Base-by-base conservation (phyloP, 2,113 vertebrate species). In the Cavia aperea region DNA sequence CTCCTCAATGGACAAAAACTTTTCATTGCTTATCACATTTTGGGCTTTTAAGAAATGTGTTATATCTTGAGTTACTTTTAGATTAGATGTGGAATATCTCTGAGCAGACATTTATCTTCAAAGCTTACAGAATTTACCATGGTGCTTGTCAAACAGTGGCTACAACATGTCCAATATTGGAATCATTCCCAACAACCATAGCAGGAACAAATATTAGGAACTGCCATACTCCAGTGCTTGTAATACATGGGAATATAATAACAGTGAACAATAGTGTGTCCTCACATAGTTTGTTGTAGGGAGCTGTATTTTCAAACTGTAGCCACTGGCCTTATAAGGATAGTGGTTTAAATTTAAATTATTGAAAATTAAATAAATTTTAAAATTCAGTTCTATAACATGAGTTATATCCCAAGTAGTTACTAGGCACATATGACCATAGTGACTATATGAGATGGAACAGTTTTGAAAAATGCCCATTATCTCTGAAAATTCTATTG, bases 331-430 rank as follows among this genome's bases (percentile, higher is more conserved):
- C 31, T 39, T 36, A 66, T 29, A 46, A 36, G 19, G 7, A 6
- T 86, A 36, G 16, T 65, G 39, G 81, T 72, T 65, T 91, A 70
- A 68, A 43, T 81, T 83, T 78, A 92, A 56, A 66, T 29, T 73
- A 89, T 4, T 68, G 68, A 82, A 94, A 93, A 75, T 54, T 60
- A 88, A 87, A 87, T 58, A 31, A 63, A 83, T 26, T 77, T 51
- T 51, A 93, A 46, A 49, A 78, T 78, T 83, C 43, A 82, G 12
- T 11, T 33, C 15, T 46, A 7, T 70, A 23, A 58, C 13, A 60
- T 33, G 77, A n/a, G 10, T 66, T 3, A 24, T n/a, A 91, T 19
- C 60, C 86, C 46, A 79, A 39, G 23, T 70, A 65, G 43, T 86
- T 75, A 68, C 60, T 36, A 62, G 23, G 15, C 13, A 23, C 26